Conservation (phyloP, 2,113 vertebrate species). For the Leucopternis melanops region DNA sequence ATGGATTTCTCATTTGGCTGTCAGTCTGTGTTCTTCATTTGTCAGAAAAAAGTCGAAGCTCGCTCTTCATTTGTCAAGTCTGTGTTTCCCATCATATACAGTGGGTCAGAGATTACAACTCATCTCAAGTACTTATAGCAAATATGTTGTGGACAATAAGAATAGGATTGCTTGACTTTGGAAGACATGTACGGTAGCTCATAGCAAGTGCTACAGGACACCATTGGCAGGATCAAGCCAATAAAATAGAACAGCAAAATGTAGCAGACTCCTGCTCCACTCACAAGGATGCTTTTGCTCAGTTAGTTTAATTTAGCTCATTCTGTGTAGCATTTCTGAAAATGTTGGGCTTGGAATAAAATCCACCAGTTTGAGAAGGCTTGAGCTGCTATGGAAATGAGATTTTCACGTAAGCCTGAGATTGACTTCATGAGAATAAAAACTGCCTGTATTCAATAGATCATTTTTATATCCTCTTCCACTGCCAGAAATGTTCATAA, state of each 20-base stretch:
- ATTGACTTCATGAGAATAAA: no score
- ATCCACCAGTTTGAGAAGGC: no score
- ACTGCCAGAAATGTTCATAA: no score
- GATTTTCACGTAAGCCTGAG: no score
- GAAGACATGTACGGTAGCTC: background rate
- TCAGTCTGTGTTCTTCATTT: slow-evolving; percentile 44
- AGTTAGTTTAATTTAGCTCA: no score
- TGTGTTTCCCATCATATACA: slow-evolving; percentile 13
- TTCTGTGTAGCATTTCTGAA: no score
- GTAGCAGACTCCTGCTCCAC: no score
- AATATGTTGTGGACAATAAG: background rate
- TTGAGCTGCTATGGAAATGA: no score
- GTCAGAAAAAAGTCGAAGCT: slow-evolving; percentile 33
- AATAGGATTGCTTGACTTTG: background rate
- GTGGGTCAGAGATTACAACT: slow-evolving; percentile 29
- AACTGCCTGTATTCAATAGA: no score
- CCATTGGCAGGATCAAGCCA: background rate
- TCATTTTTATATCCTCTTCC: no score
- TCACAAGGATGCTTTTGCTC: no score
- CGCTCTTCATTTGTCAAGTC: slow-evolving; percentile 56
- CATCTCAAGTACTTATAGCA: slow-evolving; percentile 29
- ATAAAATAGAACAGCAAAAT: background rate
- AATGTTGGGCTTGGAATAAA: no score
- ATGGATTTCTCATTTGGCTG: slow-evolving; percentile 58
- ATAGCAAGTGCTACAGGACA: background rate